Conservation (phyloP, 2,888 invertebrate genomes). For the Halocaridina rubra region DNA sequence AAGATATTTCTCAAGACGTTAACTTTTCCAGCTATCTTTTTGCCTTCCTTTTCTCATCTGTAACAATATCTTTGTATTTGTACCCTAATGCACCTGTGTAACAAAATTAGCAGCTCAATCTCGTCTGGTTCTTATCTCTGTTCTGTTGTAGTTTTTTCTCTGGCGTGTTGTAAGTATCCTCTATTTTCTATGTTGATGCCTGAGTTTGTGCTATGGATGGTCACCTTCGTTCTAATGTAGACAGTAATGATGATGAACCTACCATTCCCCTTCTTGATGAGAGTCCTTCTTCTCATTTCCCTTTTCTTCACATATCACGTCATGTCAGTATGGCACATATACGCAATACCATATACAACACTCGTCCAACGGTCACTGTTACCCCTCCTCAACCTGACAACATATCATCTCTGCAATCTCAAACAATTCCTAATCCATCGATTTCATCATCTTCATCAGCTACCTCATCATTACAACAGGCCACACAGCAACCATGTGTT, state of each 20-base stretch:
- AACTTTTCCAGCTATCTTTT: not conserved
- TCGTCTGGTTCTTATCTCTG: not conserved
- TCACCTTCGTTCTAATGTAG: not conserved
- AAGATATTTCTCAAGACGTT: not conserved
- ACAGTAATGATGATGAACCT: not conserved
- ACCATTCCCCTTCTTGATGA: not conserved
- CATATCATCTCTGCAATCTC: not conserved
- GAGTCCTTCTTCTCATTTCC: not conserved
- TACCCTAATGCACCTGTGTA: not conserved
- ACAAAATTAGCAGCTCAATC: not conserved
- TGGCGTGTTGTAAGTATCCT: not conserved
- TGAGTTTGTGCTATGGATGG: not conserved
- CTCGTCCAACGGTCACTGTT: slow-evolving; percentile 9
- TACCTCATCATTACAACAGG: not conserved
- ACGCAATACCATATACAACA: too few species aligned
- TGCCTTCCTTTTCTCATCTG: not conserved
- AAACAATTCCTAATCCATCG: too few species aligned
- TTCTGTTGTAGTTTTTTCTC: not conserved
- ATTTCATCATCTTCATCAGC: not conserved
- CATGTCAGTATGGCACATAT: not conserved
- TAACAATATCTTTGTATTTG: not conserved
- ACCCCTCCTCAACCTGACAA: not conserved
- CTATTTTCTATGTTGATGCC: not conserved
- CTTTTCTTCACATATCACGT: not conserved
- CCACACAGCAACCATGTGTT: not conserved